Base-by-base conservation (phyloP, 2,797 vertebrate species). In the Ambastaia sidthimunki region DNA sequence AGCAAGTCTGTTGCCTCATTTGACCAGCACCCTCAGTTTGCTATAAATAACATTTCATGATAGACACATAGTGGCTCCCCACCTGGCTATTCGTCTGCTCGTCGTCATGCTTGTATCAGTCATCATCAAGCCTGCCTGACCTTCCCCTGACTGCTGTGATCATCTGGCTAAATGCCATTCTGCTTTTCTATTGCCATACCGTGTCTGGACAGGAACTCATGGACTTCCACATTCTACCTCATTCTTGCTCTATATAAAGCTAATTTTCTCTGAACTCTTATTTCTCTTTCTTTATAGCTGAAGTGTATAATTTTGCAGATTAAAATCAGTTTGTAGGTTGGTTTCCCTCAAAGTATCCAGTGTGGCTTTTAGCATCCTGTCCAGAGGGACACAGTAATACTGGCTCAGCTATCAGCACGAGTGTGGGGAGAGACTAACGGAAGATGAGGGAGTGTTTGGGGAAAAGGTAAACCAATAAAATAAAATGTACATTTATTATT, bases 41-140 rank as follows among this genome's bases (percentile, higher is more conserved):
- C 48, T 15, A 48, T 16, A 50, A 50, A 50, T 50, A 50, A 50
- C 12, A 4, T 50, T 50, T 50, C 15, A 50, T 50, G 48, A 50
- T 50, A 50, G 48, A 48, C 15, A 15, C 11, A 48, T 12, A 48
- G 47, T 50, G 48, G 15, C 47, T 13, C 4, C 47, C 47, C 47
- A 48, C 47, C 21, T 63, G 57, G 76, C 7, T 54, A 34, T 34
- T 72, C 11, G 28, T 28, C 4, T 65, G 59, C 19, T 72, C 19
- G 28, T 31, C 41, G 19, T 70, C 25, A 62, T 48, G 55, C 68
- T 62, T 12, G n/a, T 78, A 69, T 59, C 23, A 48, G 25, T 79
- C 68, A 71, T 65, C 69, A 72, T 79, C 28, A 78, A 50, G 25
- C 68, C 44, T 15, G 19, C 63, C 77, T 65, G 77, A 31, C 69